Percentiles rank a stretch among this genome's conserved stretches.
These are phyloP conservation scores for Hozukius guyotensis DNA, from an alignment of 2,797 vertebrate genomes.

Conservation along the genomic window DNA sequence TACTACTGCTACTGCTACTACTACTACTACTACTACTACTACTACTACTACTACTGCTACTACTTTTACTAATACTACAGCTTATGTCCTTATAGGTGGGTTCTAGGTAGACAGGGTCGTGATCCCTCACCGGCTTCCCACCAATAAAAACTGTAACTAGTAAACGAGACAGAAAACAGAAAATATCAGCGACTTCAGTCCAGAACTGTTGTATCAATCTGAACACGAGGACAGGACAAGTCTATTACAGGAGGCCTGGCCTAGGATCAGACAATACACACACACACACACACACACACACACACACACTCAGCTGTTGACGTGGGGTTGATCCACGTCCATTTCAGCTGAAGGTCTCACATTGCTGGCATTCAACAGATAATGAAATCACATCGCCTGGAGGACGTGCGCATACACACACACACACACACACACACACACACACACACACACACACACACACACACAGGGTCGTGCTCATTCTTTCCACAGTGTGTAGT, in stretches of 20 bases:
- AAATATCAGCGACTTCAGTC: not conserved
- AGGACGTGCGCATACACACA: constrained; percentile 11
- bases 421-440: constrained; percentile 19
- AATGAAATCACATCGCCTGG: constrained; percentile 73
- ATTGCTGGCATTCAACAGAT: constrained; percentile 83
- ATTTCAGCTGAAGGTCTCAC: constrained; percentile 68
- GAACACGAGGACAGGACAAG: not conserved
- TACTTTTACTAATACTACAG: not conserved
- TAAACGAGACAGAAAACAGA: not conserved
- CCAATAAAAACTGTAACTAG: not conserved
- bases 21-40: rapidly evolving
- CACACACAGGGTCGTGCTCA: not conserved
- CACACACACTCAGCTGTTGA: constrained; percentile 59
- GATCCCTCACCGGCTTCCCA: not conserved
- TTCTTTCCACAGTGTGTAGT: constrained; percentile 17
- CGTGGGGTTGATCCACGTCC: constrained; percentile 53
- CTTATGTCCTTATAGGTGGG: not conserved
- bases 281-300: constrained; percentile 32
- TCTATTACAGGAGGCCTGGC: not conserved
- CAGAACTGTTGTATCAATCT: not conserved
- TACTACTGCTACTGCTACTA: rapidly evolving
- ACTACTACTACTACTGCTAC: rapidly evolving
- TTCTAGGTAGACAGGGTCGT: not conserved
- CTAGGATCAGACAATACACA: not conserved
- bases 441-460: not conserved